A percentile compares a stretch with the other conserved stretches of the same genome.
Evolutionary conservation across 1,140 invertebrate genomes (phyloP).

Genomic region (Heliconius congener): DNA sequence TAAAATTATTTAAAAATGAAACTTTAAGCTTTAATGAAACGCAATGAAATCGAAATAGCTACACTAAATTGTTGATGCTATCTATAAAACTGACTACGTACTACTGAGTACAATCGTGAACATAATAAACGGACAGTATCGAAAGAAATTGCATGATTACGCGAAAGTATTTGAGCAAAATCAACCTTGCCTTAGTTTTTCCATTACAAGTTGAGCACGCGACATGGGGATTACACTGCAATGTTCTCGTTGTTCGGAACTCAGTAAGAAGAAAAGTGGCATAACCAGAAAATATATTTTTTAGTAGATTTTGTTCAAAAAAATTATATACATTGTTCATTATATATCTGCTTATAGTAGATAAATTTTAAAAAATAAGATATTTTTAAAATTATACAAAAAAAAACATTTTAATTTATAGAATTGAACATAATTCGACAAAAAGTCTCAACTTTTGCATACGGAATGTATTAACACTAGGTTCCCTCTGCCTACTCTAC

Average conservation of each 20-base stretch:
- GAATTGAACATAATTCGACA: too few relatives aligned
- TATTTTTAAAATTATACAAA: too few relatives aligned
- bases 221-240: constrained; percentile 28
- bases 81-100: constrained; percentile 17
- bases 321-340: background rate
- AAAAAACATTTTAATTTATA: too few relatives aligned
- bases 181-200: constrained; percentile 37
- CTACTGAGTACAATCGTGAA: constrained; percentile 20
- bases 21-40: background rate
- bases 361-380: too few relatives aligned
- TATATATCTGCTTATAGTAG: background rate
- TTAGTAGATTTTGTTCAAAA: background rate
- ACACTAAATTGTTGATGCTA: constrained; percentile 28
- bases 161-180: constrained; percentile 27
- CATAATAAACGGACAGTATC: constrained; percentile 28
- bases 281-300: background rate
- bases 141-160: constrained; percentile 24
- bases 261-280: background rate
- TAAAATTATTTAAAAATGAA: background rate
- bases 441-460: too few relatives aligned
- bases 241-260: constrained; percentile 11
- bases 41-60: background rate
- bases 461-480: too few relatives aligned
- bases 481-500: too few relatives aligned
- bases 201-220: constrained; percentile 35